These are phyloP conservation scores for Kradibia gibbosae DNA, from an alignment of 1,140 invertebrate genomes.

Conservation along the genomic window DNA sequence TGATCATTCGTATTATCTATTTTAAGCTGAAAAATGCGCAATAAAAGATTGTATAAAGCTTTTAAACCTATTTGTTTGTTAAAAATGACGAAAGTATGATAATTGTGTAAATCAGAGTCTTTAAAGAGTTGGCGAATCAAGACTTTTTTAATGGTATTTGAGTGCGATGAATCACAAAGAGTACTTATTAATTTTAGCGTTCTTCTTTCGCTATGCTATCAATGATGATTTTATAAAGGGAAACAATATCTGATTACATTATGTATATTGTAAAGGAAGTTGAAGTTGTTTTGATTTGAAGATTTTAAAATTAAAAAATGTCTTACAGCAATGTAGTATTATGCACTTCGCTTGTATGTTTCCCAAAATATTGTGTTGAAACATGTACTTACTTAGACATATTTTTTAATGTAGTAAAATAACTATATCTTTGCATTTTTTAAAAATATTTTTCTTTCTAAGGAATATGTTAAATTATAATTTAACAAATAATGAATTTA, in stretches of 20 bases:
- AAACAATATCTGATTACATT: background rate
- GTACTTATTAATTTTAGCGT: slow-evolving; percentile 3
- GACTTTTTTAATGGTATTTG: slow-evolving; percentile 51
- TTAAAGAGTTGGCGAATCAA: slow-evolving; percentile 23
- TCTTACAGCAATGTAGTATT: too few species aligned
- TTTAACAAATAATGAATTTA: too few species aligned
- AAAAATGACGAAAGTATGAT: slow-evolving; percentile 42
- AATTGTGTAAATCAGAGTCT: slow-evolving; percentile 41
- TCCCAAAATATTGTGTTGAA: too few species aligned
- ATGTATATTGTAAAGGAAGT: background rate
- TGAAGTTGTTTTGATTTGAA: background rate
- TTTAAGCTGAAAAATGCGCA: slow-evolving; percentile 48
- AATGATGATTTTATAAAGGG: background rate
- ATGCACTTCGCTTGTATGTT: too few species aligned
- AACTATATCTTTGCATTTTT: background rate
- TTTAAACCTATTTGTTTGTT: slow-evolving; percentile 56
- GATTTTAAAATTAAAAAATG: too few species aligned
- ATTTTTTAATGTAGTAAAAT: too few species aligned
- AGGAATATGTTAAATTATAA: too few species aligned
- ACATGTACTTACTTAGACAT: too few species aligned
- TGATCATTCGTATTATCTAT: slow-evolving; percentile 57
- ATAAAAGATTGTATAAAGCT: slow-evolving; percentile 59
- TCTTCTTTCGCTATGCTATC: background rate
- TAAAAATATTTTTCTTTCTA: too few species aligned
- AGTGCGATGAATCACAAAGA: slow-evolving; percentile 40